These are phyloP conservation scores for Drosophila subobscura DNA, from an alignment of 1,140 invertebrate species.

Conservation along the genomic window DNA sequence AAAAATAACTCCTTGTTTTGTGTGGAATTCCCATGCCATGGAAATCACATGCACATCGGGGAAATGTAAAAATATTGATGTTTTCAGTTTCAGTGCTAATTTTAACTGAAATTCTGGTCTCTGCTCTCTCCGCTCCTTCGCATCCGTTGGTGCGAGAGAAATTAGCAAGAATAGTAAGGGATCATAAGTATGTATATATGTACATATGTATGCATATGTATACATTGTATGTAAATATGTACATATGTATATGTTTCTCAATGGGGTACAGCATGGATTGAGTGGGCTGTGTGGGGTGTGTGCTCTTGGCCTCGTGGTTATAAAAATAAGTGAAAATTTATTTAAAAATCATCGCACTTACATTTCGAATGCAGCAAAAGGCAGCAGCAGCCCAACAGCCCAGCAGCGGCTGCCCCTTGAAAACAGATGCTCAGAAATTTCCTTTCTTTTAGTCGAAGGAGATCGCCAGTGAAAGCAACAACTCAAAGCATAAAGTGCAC, in stretches of 20 bases:
- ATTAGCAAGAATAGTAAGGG: constrained; percentile 26
- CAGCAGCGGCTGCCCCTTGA: constrained; percentile 14
- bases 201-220: constrained; percentile 4
- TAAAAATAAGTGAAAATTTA: constrained; percentile 64
- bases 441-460: constrained; percentile 77
- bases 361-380: constrained; percentile 44
- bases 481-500: constrained; percentile 14
- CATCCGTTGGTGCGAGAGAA: constrained; percentile 2
- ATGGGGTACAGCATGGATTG: neutral
- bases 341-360: constrained; percentile 64
- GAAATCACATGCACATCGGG: constrained; percentile 44
- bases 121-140: too few relatives aligned
- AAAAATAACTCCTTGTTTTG: constrained; percentile 51
- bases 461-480: constrained; percentile 66
- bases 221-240: constrained; percentile 1
- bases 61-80: constrained; percentile 51
- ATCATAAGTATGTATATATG: constrained; percentile 18
- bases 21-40: constrained; percentile 34
- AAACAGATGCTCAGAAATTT: constrained; percentile 64
- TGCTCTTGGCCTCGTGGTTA: constrained; percentile 40
- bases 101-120: constrained; percentile 29
- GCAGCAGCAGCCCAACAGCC: constrained; percentile 24
- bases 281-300: neutral
- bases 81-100: constrained; percentile 44
- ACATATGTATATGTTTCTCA: constrained; percentile 11